Evolutionary conservation across 2,888 invertebrate genomes (phyloP), one percentile per base, ranked within the genome.

Genomic region (Drosophila mimica): DNA sequence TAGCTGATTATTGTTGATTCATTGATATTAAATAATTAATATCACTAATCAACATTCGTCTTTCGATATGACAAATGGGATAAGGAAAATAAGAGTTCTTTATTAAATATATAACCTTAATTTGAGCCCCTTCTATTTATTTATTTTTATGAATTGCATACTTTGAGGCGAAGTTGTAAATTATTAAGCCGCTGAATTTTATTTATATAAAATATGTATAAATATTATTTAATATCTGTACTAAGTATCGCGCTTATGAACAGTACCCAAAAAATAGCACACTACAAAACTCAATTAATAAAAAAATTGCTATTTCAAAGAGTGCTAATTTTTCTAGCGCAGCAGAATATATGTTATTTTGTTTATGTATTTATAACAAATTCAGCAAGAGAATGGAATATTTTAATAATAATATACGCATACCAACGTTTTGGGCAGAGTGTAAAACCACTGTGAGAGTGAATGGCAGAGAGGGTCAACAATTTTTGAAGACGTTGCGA

Each of bases 401-500:
- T 34, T 2, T 34, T 9, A 34, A n/a, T 4, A 53, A 17, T 4
- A 34, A 8, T 31, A 20, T n/a, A 33, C 25, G 8, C 20, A 31
- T 3, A 15, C 38, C 28, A 70, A 63, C 54, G 58, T 60, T 60
- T 66, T 60, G 15, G 17, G 28, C 34, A 52, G 62, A 31, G 69
- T 67, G 70, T 66, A 63, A 38, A 54, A 40, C 36, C 53, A 25
- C 25, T 53, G 31, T 20, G n/a, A 60, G 53, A 63, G 54, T 48
- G 40, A 34, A 43, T 28, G 34, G 17, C 31, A 58, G 11, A 79
- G 25, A 79, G 67, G 48, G 76, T 40, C 49, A 71, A 64, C 33
- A 54, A 49, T 61, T 63, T 58, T 46, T 33, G n/a, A 59, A 33
- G 36, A 48, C 17, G 15, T 34, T 28, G 49, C 30, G 11, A 30